Percentiles rank a stretch among this genome's conserved stretches.
Conservation (phyloP, 2,113 vertebrate species). For the Corapipo altera region DNA sequence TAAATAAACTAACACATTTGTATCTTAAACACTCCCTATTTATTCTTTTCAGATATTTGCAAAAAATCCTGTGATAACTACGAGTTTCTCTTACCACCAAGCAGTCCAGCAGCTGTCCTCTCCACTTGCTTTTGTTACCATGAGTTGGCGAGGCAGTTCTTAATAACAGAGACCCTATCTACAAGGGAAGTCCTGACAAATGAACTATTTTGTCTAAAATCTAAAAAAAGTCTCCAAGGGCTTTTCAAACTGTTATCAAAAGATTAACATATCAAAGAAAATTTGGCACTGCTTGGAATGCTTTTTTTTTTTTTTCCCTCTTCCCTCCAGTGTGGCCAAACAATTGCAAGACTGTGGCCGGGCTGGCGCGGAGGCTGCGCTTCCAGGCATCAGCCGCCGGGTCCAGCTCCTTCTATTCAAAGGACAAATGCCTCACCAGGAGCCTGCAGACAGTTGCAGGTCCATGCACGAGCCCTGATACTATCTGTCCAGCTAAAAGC, state of each 20-base stretch:
- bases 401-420: slow-evolving; percentile 59
- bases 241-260: slow-evolving; percentile 72
- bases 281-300: slow-evolving; percentile 63
- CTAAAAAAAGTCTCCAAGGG: slow-evolving; percentile 71
- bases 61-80: background rate
- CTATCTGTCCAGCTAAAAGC: slow-evolving; percentile 79
- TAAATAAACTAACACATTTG: background rate
- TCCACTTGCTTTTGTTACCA: slow-evolving; percentile 55
- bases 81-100: slow-evolving; percentile 68
- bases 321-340: slow-evolving; percentile 43
- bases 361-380: slow-evolving; percentile 39
- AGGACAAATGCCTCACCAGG: slow-evolving; percentile 33
- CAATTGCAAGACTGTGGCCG: slow-evolving; percentile 62
- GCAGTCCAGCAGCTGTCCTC: slow-evolving; percentile 53
- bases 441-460: slow-evolving; percentile 46
- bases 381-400: slow-evolving; percentile 40
- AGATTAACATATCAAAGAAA: slow-evolving; percentile 73
- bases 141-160: slow-evolving; percentile 40
- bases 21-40: background rate
- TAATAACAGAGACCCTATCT: slow-evolving; percentile 66
- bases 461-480: slow-evolving; percentile 69
- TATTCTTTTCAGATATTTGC: background rate
- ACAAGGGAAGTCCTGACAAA: slow-evolving; percentile 73
- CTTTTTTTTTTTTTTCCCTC: background rate
- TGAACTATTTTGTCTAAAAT: slow-evolving; percentile 75